These are phyloP conservation scores for Heteromormyrus szaboi DNA, from an alignment of 2,797 vertebrate genomes.

Conservation along the genomic window DNA sequence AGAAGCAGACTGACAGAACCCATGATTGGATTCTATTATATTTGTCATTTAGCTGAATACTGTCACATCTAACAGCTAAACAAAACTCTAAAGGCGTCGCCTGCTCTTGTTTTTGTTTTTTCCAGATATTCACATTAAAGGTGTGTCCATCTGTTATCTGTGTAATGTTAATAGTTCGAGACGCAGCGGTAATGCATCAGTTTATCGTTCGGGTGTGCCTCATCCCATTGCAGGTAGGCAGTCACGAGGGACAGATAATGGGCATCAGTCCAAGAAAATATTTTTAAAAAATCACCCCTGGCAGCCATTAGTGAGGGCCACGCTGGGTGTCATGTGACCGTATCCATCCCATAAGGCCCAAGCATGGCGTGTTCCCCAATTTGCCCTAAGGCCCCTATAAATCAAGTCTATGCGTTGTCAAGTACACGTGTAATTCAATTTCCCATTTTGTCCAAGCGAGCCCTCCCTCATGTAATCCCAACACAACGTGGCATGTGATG, in stretches of 20 bases:
- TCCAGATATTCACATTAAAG: neutral
- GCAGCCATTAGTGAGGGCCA: neutral
- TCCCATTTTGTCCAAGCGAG: neutral
- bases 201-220: neutral
- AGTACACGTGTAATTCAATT: neutral
- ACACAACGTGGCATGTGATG: neutral
- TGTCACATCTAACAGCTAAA: constrained; percentile 4
- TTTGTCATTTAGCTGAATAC: neutral
- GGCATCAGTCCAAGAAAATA: neutral
- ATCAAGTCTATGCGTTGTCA: neutral
- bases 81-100: neutral
- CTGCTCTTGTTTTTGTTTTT: neutral
- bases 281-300: neutral
- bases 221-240: neutral
- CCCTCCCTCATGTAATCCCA: neutral
- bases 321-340: neutral
- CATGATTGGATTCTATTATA: constrained; percentile 12
- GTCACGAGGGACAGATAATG: neutral
- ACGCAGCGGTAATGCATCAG: neutral
- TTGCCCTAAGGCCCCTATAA: neutral
- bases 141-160: neutral
- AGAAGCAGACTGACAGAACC: neutral
- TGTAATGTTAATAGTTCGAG: neutral
- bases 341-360: neutral
- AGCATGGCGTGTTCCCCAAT: neutral